These are phyloP conservation scores for Apocheima hispidaria DNA, from an alignment of 2,888 invertebrate genomes.

Conservation along the genomic window DNA sequence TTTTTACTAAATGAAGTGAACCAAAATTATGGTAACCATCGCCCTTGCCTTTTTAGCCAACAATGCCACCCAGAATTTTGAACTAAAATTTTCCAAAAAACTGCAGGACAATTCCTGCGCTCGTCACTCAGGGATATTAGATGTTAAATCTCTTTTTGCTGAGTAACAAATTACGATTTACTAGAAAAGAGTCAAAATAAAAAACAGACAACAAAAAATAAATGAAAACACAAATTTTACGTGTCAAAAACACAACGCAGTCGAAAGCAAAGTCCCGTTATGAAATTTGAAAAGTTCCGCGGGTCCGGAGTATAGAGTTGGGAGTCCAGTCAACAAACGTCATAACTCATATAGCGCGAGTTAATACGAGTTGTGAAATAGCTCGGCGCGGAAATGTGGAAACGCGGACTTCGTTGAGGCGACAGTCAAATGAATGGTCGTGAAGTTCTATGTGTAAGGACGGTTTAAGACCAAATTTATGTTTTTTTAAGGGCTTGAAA, in stretches of 20 bases:
- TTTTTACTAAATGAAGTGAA: too few species aligned
- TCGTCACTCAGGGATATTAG: too few species aligned
- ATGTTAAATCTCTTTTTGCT: too few species aligned
- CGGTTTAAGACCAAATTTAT: neutral
- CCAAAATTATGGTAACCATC: too few species aligned
- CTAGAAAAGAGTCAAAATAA: neutral
- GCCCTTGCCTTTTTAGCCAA: too few species aligned
- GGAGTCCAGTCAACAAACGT: constrained; percentile 32
- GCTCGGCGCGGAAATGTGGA: constrained; percentile 30
- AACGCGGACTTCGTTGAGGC: constrained; percentile 14
- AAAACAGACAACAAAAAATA: neutral
- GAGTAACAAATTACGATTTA: too few species aligned
- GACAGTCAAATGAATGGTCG: neutral
- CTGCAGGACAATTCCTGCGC: too few species aligned
- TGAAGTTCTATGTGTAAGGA: neutral
- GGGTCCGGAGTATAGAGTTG: constrained; percentile 6
- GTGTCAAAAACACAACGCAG: constrained; percentile 34
- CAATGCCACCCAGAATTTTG: too few species aligned
- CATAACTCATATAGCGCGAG: constrained; percentile 40
- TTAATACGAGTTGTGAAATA: constrained; percentile 34
- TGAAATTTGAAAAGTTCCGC: constrained; percentile 39
- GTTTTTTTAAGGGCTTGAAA: too few species aligned
- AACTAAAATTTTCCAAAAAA: too few species aligned
- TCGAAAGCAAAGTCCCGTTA: constrained; percentile 36
- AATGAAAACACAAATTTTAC: constrained; percentile 21